Conservation (phyloP, 2,888 invertebrate genomes). For the Schrankia costaestrigalis region DNA sequence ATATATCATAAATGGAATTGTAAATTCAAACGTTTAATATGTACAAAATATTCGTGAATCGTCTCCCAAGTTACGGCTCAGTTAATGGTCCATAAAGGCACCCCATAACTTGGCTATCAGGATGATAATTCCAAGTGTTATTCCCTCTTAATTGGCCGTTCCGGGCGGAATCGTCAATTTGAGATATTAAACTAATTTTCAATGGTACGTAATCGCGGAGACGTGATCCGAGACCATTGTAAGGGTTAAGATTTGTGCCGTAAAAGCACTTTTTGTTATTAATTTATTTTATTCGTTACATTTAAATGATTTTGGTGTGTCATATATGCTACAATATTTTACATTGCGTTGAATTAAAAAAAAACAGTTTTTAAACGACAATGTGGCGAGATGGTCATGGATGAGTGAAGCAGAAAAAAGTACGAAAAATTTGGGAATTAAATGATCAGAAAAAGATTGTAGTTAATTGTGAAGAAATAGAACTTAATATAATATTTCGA, state of each 20-base stretch:
- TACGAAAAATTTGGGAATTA: too few species aligned
- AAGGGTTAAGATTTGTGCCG: slow-evolving; percentile 43
- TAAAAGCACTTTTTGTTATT: slow-evolving; percentile 30
- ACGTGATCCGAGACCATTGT: slow-evolving; percentile 52
- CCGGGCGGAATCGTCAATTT: slow-evolving; percentile 78
- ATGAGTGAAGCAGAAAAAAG: too few species aligned
- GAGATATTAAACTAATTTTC: slow-evolving; percentile 81
- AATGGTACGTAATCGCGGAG: slow-evolving; percentile 72
- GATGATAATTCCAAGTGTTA: slow-evolving; percentile 72
- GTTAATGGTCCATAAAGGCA: slow-evolving; percentile 76
- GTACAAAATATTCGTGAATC: slow-evolving; percentile 46
- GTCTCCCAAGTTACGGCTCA: slow-evolving; percentile 46
- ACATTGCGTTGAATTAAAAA: too few species aligned
- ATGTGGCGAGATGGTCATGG: too few species aligned
- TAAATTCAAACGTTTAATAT: slow-evolving; percentile 48
- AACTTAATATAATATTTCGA: too few species aligned
- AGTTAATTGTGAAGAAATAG: too few species aligned
- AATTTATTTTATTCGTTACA: too few species aligned
- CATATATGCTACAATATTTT: too few species aligned
- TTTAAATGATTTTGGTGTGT: too few species aligned
- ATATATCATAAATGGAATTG: slow-evolving; percentile 10
- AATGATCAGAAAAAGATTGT: too few species aligned
- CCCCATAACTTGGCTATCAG: slow-evolving; percentile 78
- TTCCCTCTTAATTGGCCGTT: slow-evolving; percentile 77
- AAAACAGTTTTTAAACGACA: too few species aligned